Percentiles rank a stretch among this genome's conserved stretches.
phyloP scores from a whole-genome alignment of 2,888 invertebrate genomes.

The Pharmacophagus antenor region DNA sequence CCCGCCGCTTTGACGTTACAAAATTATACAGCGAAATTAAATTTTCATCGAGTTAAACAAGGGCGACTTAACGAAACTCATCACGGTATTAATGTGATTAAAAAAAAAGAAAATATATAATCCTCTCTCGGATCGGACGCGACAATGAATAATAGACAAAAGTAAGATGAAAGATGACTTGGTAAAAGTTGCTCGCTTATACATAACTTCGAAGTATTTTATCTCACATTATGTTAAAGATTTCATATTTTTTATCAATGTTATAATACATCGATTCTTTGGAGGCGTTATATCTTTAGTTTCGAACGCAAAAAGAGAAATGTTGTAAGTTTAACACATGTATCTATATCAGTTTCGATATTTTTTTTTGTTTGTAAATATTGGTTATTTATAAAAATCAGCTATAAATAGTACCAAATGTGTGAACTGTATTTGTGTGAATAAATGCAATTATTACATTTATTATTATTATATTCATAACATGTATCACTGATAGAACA shows the following conservation, averaged over 20 bases:
- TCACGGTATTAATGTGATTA: conserved; percentile 21
- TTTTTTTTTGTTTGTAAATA: too few species aligned
- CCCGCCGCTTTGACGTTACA: conserved; percentile 27
- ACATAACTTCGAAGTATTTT: background rate
- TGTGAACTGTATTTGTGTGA: too few species aligned
- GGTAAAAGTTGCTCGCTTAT: background rate
- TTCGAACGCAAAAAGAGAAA: too few species aligned
- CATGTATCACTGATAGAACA: too few species aligned
- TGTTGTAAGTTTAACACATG: too few species aligned
- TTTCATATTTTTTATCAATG: background rate
- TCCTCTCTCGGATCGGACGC: conserved; percentile 4
- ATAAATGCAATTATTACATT: too few species aligned
- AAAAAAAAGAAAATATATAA: conserved; percentile 14
- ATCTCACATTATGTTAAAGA: background rate
- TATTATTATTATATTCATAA: too few species aligned
- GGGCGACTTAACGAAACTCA: conserved; percentile 21
- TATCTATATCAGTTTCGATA: too few species aligned
- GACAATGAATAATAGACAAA: conserved; percentile 15
- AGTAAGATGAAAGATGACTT: background rate
- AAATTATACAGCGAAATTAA: conserved; percentile 24
- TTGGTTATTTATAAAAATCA: too few species aligned
- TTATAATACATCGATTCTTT: too few species aligned
- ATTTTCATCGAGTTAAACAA: conserved; percentile 26
- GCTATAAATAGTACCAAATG: too few species aligned
- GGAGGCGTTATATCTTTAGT: too few species aligned